Conservation (phyloP, 64 coral and sea anemone genomes). For the Montipora foliosa region DNA sequence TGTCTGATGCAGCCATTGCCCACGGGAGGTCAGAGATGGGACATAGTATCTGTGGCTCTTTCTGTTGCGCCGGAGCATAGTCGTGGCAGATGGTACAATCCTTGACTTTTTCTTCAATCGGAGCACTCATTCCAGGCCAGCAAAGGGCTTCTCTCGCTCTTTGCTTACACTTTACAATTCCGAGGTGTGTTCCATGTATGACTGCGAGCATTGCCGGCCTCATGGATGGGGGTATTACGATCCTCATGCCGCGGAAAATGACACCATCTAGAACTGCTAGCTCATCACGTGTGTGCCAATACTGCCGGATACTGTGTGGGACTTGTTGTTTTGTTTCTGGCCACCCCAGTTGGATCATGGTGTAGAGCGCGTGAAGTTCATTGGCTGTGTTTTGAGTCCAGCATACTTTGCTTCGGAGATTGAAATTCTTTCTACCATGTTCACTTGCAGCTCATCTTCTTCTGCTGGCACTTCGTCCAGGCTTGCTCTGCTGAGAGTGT, state of each 20-base stretch:
- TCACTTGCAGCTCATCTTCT: constrained; percentile 45
- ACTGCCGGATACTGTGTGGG: not conserved
- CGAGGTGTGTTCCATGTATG: constrained; percentile 44
- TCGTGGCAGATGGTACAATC: constrained; percentile 47
- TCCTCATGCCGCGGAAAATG: constrained; percentile 37
- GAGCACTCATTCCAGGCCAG: constrained; percentile 50
- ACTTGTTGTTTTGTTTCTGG: constrained; percentile 32
- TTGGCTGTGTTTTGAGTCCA: constrained; percentile 58
- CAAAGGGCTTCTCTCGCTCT: constrained; percentile 47
- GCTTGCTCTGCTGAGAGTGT: constrained; percentile 67
- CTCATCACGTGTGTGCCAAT: constrained; percentile 50
- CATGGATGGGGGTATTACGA: constrained; percentile 52
- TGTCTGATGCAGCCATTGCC: constrained; percentile 42
- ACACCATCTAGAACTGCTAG: constrained; percentile 15
- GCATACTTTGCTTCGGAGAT: constrained; percentile 52
- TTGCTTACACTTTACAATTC: constrained; percentile 66
- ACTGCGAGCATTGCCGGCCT: not conserved
- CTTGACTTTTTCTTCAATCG: constrained; percentile 45
- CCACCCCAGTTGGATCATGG: constrained; percentile 42
- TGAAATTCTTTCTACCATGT: constrained; percentile 60
- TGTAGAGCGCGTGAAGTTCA: constrained; percentile 53
- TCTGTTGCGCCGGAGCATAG: constrained; percentile 36
- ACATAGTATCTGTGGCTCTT: constrained; percentile 46
- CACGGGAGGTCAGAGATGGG: constrained; percentile 43
- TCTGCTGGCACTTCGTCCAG: constrained; percentile 52